Conservation (phyloP, 2,113 vertebrate genomes). For the Podarcis raffonei region DNA sequence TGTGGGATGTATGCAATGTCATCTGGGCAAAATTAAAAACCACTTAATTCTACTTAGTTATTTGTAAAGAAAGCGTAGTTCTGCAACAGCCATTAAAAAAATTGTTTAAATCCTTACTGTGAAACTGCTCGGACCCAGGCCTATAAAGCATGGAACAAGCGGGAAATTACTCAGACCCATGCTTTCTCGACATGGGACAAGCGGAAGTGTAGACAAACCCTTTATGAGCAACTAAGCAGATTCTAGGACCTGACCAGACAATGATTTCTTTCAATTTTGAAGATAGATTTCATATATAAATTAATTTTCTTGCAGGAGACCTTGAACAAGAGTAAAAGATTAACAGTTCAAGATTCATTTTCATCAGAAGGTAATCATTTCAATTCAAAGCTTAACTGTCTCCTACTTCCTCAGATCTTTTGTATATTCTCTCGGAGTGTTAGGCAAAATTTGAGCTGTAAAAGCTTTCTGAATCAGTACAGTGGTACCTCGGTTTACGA, state of each 20-base stretch:
- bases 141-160: too few relatives aligned
- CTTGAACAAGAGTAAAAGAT: not conserved
- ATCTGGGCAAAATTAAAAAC: not conserved
- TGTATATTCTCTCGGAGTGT: not conserved
- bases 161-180: too few relatives aligned
- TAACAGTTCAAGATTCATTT: not conserved
- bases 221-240: too few relatives aligned
- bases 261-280: not conserved
- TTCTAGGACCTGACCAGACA: not conserved
- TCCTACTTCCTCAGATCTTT: not conserved
- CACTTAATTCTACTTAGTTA: not conserved
- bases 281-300: not conserved
- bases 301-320: conserved; percentile 3
- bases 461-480: not conserved
- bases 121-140: too few relatives aligned
- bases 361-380: conserved; percentile 3
- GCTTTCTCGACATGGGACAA: too few relatives aligned
- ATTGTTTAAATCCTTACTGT: not conserved
- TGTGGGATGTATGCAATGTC: not conserved
- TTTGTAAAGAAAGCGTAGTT: conserved; percentile 2
- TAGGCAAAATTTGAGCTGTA: not conserved
- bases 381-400: not conserved
- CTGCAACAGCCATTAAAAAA: not conserved
- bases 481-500: too few relatives aligned
- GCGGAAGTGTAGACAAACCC: too few relatives aligned